A percentile compares a stretch with the other conserved stretches of the same genome.
These are phyloP conservation scores for Melospiza georgiana DNA, from an alignment of 2,113 vertebrate species.

Conservation along the genomic window DNA sequence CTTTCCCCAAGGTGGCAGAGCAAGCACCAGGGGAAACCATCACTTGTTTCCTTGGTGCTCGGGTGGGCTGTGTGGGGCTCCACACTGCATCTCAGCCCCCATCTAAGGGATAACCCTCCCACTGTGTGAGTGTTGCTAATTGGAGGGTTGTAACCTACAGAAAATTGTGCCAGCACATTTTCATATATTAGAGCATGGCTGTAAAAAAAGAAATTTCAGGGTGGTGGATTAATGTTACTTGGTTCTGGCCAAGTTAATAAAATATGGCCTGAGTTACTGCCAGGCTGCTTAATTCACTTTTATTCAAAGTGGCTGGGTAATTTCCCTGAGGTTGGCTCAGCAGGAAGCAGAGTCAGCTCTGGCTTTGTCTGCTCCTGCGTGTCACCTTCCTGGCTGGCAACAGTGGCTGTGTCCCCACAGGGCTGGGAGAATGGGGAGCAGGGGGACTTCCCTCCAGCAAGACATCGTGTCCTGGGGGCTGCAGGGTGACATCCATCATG, in stretches of 20 bases:
- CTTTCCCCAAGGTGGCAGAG: not conserved
- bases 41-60: not conserved
- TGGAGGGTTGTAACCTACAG: not conserved
- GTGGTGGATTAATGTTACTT: conserved; percentile 28
- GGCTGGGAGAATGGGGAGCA: not conserved
- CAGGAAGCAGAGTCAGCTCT: conserved; percentile 4
- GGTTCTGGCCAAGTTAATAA: conserved; percentile 56
- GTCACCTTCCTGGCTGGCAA: not conserved
- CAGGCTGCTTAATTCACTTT: conserved; percentile 59
- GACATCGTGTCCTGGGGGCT: fast-evolving
- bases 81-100: not conserved
- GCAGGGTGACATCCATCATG: fast-evolving
- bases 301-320: conserved; percentile 47
- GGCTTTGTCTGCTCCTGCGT: not conserved
- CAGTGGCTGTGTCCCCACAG: not conserved
- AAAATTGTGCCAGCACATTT: conserved; percentile 25
- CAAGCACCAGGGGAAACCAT: fast-evolving
- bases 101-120: fast-evolving
- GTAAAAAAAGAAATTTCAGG: conserved; percentile 26
- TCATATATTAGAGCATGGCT: conserved; percentile 8
- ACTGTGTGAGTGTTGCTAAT: not conserved
- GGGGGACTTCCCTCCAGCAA: not conserved
- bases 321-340: conserved; percentile 44
- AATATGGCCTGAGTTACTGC: conserved; percentile 52
- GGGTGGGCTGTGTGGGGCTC: not conserved